phyloP scores from a whole-genome alignment of 2,113 vertebrate genomes.

The Myanophis thanlyinensis region DNA sequence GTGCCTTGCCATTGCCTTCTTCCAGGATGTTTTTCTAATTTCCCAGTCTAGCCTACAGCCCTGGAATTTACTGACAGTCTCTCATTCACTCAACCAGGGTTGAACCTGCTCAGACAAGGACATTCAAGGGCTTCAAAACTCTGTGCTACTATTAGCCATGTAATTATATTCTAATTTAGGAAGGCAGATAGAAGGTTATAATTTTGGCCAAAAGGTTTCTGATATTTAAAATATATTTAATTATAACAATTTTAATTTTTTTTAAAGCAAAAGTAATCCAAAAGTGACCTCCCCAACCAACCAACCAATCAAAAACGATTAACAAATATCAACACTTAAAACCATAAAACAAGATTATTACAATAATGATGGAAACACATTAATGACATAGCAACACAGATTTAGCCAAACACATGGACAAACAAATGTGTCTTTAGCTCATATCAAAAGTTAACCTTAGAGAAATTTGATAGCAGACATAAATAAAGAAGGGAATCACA shows the following conservation, averaged over 20 bases:
- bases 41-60: neutral
- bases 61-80: neutral
- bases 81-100: neutral
- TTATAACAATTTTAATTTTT: neutral
- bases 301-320: neutral
- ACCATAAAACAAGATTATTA: neutral
- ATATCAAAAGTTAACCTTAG: neutral
- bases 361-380: neutral
- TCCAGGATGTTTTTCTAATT: neutral
- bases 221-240: neutral
- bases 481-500: neutral
- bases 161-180: neutral
- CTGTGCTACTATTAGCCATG: neutral
- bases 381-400: neutral
- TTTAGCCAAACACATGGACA: neutral
- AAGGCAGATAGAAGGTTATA: neutral
- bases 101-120: neutral
- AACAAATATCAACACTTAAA: neutral
- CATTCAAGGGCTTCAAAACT: neutral
- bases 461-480: neutral
- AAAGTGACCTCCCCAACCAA: neutral
- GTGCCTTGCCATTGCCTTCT: neutral
- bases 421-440: neutral
- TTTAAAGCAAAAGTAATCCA: neutral
- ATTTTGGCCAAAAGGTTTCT: neutral